Evolutionary conservation across 1,140 invertebrate genomes (phyloP).

Genomic region (Acromyrmex heyeri): DNA sequence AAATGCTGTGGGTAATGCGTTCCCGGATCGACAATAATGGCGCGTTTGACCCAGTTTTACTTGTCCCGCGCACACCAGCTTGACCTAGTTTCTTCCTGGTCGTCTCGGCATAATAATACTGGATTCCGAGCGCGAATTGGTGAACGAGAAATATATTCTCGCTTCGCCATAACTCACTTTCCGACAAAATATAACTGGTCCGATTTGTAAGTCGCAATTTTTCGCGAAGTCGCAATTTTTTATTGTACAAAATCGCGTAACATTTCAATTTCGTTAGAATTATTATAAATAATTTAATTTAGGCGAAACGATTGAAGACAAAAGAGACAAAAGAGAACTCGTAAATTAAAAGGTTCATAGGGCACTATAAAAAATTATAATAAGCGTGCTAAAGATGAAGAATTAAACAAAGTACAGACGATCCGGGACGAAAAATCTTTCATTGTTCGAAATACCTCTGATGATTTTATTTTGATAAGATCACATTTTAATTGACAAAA

Average conservation of each 20-base stretch:
- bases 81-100: constrained; percentile 64
- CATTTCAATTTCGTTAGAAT: neutral
- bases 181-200: neutral
- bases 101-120: constrained; percentile 35
- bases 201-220: neutral
- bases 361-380: neutral
- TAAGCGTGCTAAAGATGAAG: neutral
- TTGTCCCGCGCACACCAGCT: constrained; percentile 39
- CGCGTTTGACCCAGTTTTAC: constrained; percentile 63
- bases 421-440: neutral
- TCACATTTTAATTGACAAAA: neutral
- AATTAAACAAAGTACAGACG: neutral
- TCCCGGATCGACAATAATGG: constrained; percentile 20
- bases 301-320: neutral
- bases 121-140: constrained; percentile 42
- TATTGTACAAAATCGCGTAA: neutral
- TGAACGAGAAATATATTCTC: constrained; percentile 28
- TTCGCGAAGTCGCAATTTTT: neutral
- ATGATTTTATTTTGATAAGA: constrained; percentile 11
- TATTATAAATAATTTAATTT: too few species aligned
- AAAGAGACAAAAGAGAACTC: neutral
- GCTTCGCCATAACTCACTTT: neutral
- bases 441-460: neutral
- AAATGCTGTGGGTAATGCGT: neutral
- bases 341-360: neutral